Evolutionary conservation across 2,797 vertebrate species (phyloP).

Genomic region (Apogon talboti): DNA sequence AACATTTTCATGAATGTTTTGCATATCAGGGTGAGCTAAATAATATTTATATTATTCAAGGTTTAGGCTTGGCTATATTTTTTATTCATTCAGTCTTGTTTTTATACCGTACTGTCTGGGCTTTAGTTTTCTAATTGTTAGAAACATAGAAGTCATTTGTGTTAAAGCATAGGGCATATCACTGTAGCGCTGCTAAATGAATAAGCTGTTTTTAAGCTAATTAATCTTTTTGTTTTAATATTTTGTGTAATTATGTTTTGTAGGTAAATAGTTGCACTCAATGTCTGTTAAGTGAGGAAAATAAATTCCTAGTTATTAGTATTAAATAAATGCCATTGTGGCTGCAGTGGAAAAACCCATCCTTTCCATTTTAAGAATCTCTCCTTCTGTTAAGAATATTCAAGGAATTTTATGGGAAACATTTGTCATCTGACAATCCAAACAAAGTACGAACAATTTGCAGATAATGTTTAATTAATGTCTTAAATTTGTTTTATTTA

Average conservation of each 20-base stretch:
- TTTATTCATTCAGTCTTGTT: not conserved
- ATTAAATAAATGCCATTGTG: not conserved
- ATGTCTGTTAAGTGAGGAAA: constrained; percentile 18
- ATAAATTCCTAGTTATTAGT: constrained; percentile 9
- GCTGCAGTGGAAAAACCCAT: constrained; percentile 16
- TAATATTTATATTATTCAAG: constrained; percentile 27
- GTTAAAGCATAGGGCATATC: constrained; percentile 20
- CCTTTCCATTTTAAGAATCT: not conserved
- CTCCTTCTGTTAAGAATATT: not conserved
- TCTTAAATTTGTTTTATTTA: no score
- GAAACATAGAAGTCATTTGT: constrained; percentile 23
- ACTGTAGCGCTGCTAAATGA: constrained; percentile 45
- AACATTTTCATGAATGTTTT: constrained; percentile 34
- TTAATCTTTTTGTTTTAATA: constrained; percentile 6
- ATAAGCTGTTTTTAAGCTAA: constrained; percentile 1
- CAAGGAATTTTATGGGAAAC: not conserved
- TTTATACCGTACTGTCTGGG: not conserved
- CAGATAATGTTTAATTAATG: no score
- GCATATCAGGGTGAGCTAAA: constrained; percentile 16
- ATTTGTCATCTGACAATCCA: constrained; percentile 21
- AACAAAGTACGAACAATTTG: not conserved
- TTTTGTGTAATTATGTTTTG: constrained; percentile 27
- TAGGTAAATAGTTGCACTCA: constrained; percentile 40
- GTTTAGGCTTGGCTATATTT: constrained; percentile 19
- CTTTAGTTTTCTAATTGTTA: constrained; percentile 11